Base-by-base conservation (phyloP, 2,888 invertebrate genomes). In the Chrysolina americana region DNA sequence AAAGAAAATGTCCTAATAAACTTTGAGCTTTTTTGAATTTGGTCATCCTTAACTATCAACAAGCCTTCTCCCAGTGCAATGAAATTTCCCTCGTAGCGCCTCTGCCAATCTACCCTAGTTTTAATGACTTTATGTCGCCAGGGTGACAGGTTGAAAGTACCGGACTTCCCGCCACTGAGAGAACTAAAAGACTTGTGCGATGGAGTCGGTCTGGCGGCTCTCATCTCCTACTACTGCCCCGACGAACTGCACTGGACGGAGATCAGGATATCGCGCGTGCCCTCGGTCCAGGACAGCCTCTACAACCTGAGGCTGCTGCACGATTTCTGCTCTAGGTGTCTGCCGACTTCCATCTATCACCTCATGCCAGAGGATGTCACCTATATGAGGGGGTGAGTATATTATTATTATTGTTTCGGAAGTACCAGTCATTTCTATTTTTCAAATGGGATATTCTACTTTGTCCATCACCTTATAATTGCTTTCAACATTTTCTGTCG, bases 331-430 rank as follows among this genome's bases (percentile, higher is more conserved):
- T 91, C 92, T 84, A 92, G 92, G 85, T 92, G 94, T 87, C 91
- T 98, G 87, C 96, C 97, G 83, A 93, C 94, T 87, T 93, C 95
- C 85, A 94, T 96, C 87, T 97, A 97, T 90, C 97, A 97, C 88
- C 94, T 98, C 92, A 92, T 94, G 89, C 95, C 96, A n/a, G 98
- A 98, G 88, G 98, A 98, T 88, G 93, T 98, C 81, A 95, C 97
- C 50, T 98, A 97, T 86, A 95, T 97, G 93, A 92, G 96, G 88
- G 96, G 96, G 94, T 87, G 95, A 96, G 94, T 87, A 77, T 23
- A 21, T n/a, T n/a, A n/a, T n/a, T n/a, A n/a, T n/a, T n/a, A n/a
- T n/a, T n/a, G n/a, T n/a, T n/a, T n/a, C n/a, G n/a, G n/a, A n/a
- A n/a, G n/a, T n/a, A n/a, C n/a, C n/a, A n/a, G n/a, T n/a, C n/a